Conservation (phyloP, 2,113 vertebrate genomes). For the Capra hircus region DNA sequence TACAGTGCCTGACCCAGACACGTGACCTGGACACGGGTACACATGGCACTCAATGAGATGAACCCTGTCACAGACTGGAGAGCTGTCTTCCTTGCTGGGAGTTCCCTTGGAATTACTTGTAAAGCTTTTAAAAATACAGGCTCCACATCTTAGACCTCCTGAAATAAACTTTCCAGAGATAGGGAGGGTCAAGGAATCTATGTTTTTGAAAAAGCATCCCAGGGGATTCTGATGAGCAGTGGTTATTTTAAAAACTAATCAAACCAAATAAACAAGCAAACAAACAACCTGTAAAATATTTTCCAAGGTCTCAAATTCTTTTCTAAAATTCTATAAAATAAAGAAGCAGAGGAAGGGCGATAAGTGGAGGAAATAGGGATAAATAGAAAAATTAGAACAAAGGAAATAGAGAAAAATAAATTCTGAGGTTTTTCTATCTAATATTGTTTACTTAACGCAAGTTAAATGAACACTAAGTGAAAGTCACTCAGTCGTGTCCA, state of each 20-base stretch:
- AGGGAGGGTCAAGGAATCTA: neutral
- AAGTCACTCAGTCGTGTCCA: neutral
- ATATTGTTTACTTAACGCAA: neutral
- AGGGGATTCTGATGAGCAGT: neutral
- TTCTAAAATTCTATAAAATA: neutral
- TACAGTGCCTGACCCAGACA: neutral
- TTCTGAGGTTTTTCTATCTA: neutral
- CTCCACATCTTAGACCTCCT: neutral
- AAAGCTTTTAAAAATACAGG: neutral
- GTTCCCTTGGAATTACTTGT: neutral
- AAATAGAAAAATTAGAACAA: neutral
- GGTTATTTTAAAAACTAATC: neutral
- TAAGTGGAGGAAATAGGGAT: neutral
- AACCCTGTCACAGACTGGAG: neutral
- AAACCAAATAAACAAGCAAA: neutral
- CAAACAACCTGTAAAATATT: neutral
- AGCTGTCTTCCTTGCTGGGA: neutral
- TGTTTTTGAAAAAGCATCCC: neutral
- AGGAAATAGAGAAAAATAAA: neutral
- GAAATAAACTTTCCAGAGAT: neutral
- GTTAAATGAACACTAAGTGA: neutral
- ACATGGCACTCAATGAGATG: rapidly evolving
- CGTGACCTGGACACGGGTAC: no score
- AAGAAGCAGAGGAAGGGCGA: neutral
- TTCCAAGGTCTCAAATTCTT: neutral